Evolutionary conservation across 1,140 invertebrate genomes (phyloP).

Genomic region (Tigriopus japonicus): DNA sequence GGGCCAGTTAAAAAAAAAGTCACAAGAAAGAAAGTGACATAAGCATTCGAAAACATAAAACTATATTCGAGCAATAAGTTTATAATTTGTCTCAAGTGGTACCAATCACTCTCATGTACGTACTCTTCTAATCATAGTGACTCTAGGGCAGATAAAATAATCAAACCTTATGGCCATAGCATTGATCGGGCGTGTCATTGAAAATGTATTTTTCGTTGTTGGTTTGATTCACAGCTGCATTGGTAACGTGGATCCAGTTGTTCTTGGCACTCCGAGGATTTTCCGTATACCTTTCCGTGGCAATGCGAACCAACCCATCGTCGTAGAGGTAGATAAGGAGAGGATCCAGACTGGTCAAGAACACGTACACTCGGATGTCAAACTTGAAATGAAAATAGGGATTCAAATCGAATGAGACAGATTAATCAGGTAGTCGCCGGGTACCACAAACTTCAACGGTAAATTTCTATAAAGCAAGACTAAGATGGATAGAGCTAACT

Average conservation of each 20-base stretch:
- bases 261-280: neutral
- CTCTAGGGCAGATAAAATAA: too few species aligned
- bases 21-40: too few species aligned
- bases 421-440: neutral
- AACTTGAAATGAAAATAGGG: constrained; percentile 1
- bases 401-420: too few species aligned
- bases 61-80: neutral
- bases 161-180: neutral
- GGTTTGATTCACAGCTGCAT: neutral
- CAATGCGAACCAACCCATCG: constrained; percentile 8
- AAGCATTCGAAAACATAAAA: too few species aligned
- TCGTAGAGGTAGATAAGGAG: constrained; percentile 7
- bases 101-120: too few species aligned
- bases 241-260: constrained; percentile 7
- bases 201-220: neutral
- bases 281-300: constrained; percentile 9
- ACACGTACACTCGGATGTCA: constrained; percentile 4
- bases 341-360: constrained; percentile 8
- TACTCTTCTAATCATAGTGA: too few species aligned
- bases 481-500: too few species aligned
- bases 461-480: too few species aligned
- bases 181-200: neutral
- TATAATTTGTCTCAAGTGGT: neutral
- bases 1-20: too few species aligned
- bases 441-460: too few species aligned